phyloP scores from a whole-genome alignment of 2,113 vertebrate genomes.

The Strix aluco region DNA sequence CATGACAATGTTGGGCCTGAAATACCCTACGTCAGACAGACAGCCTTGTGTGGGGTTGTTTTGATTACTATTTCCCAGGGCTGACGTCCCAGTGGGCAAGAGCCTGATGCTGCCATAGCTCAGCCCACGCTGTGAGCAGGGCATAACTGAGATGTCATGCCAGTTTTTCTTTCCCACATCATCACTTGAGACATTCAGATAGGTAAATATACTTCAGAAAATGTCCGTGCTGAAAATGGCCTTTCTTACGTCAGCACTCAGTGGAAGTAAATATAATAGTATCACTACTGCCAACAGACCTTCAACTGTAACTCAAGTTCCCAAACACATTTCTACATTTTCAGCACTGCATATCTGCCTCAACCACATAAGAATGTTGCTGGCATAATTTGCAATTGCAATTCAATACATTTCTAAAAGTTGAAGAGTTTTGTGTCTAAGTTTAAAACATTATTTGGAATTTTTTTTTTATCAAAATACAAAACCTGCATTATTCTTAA shows the following conservation, averaged over 20 bases:
- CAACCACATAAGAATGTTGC: not conserved
- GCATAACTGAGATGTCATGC: not conserved
- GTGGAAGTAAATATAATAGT: not conserved
- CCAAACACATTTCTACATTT: not conserved
- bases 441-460: not conserved
- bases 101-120: rapidly evolving
- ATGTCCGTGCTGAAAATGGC: rapidly evolving
- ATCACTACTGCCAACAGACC: not conserved
- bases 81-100: not conserved
- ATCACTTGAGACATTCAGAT: rapidly evolving
- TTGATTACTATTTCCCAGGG: not conserved
- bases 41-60: rapidly evolving
- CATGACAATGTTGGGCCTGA: rapidly evolving
- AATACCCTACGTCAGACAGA: not conserved
- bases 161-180: not conserved
- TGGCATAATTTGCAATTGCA: rapidly evolving
- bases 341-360: not conserved
- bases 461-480: not conserved
- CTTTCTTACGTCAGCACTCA: not conserved
- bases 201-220: not conserved
- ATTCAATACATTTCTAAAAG: not conserved
- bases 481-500: not conserved
- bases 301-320: rapidly evolving
- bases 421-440: not conserved
- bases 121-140: not conserved